phyloP scores from a whole-genome alignment of 2,888 invertebrate species.

The Harpalus rufipes region DNA sequence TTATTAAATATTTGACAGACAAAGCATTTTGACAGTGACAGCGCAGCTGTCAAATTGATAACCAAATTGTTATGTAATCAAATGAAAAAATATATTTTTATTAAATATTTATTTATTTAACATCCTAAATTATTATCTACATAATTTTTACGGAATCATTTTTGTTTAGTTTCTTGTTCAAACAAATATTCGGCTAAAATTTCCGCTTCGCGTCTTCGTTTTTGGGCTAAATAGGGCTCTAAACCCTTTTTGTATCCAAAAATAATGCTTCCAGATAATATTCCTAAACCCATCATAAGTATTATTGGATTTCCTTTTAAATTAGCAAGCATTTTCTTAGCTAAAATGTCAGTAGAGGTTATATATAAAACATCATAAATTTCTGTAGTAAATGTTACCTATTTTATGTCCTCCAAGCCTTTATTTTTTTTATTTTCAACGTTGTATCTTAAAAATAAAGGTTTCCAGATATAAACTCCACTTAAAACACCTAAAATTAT shows the following conservation, averaged over 20 bases:
- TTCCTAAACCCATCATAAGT: slow-evolving; percentile 16
- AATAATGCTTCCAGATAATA: slow-evolving; percentile 26
- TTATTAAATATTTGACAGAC: not conserved
- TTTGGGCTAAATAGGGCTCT: slow-evolving; percentile 35
- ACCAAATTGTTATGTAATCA: not conserved
- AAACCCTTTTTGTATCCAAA: slow-evolving; percentile 44
- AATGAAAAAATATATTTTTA: slow-evolving; percentile 1
- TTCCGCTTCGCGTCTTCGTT: slow-evolving; percentile 28
- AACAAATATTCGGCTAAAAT: slow-evolving; percentile 47
- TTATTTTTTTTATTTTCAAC: slow-evolving; percentile 66
- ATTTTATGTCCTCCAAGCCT: slow-evolving; percentile 29
- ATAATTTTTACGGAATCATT: not conserved
- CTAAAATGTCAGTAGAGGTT: slow-evolving; percentile 11
- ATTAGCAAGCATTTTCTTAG: slow-evolving; percentile 38
- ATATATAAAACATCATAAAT: not conserved
- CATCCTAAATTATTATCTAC: slow-evolving; percentile 1
- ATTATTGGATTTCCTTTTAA: slow-evolving; percentile 52
- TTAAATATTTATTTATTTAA: slow-evolving; percentile 30
- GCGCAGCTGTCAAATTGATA: slow-evolving; percentile 23
- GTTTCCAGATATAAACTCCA: slow-evolving; percentile 76
- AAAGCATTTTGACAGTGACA: not conserved
- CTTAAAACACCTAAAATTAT: slow-evolving; percentile 73
- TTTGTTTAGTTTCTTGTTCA: slow-evolving; percentile 34
- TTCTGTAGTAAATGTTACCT: slow-evolving; percentile 14
- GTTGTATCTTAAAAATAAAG: slow-evolving; percentile 71